Base-by-base conservation (phyloP, 2,888 invertebrate species). In the Drosophila conformis region DNA sequence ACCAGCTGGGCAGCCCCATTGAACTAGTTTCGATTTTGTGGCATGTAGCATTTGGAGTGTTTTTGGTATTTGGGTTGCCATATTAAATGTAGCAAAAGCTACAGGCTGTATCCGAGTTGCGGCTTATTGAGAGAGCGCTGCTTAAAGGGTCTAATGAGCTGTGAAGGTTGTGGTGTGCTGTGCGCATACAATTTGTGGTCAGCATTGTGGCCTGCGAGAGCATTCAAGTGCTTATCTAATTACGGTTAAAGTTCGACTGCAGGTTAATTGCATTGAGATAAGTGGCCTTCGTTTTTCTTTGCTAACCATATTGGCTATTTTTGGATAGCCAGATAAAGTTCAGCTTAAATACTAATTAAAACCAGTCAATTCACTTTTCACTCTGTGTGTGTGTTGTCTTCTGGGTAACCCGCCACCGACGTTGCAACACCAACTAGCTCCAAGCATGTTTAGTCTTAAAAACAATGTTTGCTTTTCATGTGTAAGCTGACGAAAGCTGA, bases 11-110 rank as follows among this genome's bases (percentile, higher is more conserved):
- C 72, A 86, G 88, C 83, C 81, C 91, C 90, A 90, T 82, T 90
- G 89, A 90, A 91, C 91, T 90, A 90, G 89, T 89, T 91, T 89
- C 79, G 61, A 74, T 25, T 73, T 83, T 89, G 89, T 85, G 84
- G 89, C 82, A 84, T 82, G 81, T 73, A 79, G 79, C 71, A 69
- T 68, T 71, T 69, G 71, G 58, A 48, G 52, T 71, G 53, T 56
- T 69, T 60, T 69, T 76, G 85, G 85, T 76, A 85, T 85, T 85
- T 85, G 76, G 85, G 85, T 85, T 87, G 80, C 77, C 82, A 77
- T 80, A 84, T 80, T 73, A 69, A 65, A 68, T 73, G 69, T 68
- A 54, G 65, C 69, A 40, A 71, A 54, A 48, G 65, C 76, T 75
- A 69, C 13, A 66, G 63, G 21, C 46, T 46, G 8, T 51, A 49